phyloP scores from a whole-genome alignment of 2,113 vertebrate species.

The Cygnus buccinator region DNA sequence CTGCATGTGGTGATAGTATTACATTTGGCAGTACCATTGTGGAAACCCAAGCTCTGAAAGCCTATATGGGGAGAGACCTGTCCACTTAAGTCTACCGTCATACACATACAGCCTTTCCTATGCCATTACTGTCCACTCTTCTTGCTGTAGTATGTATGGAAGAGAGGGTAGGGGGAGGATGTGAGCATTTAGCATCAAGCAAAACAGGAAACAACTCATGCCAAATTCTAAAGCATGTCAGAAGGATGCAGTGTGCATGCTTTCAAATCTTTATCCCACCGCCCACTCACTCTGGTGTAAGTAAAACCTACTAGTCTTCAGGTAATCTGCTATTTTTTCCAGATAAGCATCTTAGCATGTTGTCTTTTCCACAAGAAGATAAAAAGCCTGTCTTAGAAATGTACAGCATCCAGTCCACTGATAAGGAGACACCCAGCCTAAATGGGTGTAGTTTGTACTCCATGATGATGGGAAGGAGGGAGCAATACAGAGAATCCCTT shows the following conservation, averaged over 20 bases:
- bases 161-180: too few species aligned
- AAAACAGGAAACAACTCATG: neutral
- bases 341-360: neutral
- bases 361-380: neutral
- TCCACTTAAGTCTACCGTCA: neutral
- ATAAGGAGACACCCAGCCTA: neutral
- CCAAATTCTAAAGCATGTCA: neutral
- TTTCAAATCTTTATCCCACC: neutral
- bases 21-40: neutral
- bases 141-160: neutral
- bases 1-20: neutral
- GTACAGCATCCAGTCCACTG: neutral
- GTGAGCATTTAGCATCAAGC: neutral
- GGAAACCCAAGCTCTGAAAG: neutral
- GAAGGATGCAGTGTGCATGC: neutral
- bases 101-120: neutral
- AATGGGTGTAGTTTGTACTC: neutral
- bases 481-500: neutral
- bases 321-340: neutral
- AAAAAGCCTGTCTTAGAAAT: neutral
- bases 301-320: neutral
- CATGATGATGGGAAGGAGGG: neutral
- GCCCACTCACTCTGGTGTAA: neutral
- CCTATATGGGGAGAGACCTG: neutral
- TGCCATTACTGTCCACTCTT: fast-evolving